Percentiles rank a stretch among this genome's conserved stretches.
These are phyloP conservation scores for Lasioglossum lativentre DNA, from an alignment of 2,888 invertebrate genomes.

Conservation along the genomic window DNA sequence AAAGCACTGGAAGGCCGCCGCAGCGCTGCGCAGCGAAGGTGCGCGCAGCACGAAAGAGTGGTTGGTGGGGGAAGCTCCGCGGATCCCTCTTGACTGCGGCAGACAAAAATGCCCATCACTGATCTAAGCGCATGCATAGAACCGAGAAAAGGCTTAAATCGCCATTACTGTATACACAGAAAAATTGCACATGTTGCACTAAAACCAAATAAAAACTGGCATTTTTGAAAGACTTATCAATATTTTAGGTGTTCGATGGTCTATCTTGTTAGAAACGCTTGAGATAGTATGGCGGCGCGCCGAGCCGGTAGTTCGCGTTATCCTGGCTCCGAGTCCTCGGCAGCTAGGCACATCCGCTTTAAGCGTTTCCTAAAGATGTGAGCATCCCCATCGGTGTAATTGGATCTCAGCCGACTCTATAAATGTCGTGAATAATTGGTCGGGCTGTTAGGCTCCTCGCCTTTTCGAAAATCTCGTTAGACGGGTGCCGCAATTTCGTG, in stretches of 20 bases:
- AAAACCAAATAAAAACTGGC: background rate
- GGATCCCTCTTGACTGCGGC: too few relatives aligned
- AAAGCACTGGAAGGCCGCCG: too few relatives aligned
- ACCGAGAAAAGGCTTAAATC: too few relatives aligned
- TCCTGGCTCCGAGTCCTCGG: background rate
- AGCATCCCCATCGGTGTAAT: conserved; percentile 54
- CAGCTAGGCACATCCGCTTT: conserved; percentile 54
- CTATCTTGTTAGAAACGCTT: background rate
- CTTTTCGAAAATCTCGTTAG: conserved; percentile 48
- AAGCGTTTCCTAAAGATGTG: conserved; percentile 52
- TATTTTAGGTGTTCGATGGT: background rate
- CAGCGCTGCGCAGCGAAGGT: too few relatives aligned
- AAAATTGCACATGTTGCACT: background rate
- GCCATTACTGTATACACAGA: too few relatives aligned
- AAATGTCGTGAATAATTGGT: conserved; percentile 62
- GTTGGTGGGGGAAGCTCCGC: too few relatives aligned
- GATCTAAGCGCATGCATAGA: too few relatives aligned
- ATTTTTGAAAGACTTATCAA: background rate
- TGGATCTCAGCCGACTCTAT: conserved; percentile 59
- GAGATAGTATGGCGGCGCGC: background rate
- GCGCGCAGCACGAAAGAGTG: too few relatives aligned
- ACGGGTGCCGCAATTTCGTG: conserved; percentile 42
- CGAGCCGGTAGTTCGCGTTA: background rate
- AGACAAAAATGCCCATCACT: too few relatives aligned
- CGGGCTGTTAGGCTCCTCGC: conserved; percentile 12